Conservation (phyloP, 1,140 invertebrate species). For the Drosophila bocki region DNA sequence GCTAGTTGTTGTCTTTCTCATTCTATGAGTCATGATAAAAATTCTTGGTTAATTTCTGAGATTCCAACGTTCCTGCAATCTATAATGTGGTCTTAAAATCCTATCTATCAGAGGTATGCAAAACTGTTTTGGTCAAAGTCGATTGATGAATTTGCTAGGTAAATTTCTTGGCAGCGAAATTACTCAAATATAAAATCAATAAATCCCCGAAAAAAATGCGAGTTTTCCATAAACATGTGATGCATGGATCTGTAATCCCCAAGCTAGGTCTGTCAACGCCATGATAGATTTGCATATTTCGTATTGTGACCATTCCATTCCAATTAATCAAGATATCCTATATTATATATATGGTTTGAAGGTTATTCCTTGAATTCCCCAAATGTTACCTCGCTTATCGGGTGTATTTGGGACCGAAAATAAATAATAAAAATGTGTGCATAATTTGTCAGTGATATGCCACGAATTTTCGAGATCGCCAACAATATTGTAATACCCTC, state of each 20-base stretch:
- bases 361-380: constrained; percentile 6
- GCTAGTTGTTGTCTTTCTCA: neutral
- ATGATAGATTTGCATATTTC: constrained; percentile 55
- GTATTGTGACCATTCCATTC: constrained; percentile 12
- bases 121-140: constrained; percentile 39
- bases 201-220: constrained; percentile 45
- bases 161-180: constrained; percentile 40
- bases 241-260: constrained; percentile 38
- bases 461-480: constrained; percentile 3
- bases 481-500: constrained; percentile 7
- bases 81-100: constrained; percentile 63
- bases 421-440: neutral
- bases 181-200: constrained; percentile 39
- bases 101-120: constrained; percentile 61
- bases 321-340: constrained; percentile 50
- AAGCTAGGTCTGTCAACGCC: constrained; percentile 17
- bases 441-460: constrained; percentile 15
- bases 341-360: constrained; percentile 6
- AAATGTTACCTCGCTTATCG: constrained; percentile 18
- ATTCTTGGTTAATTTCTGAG: neutral
- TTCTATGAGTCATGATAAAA: constrained; percentile 9
- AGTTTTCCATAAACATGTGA: constrained; percentile 63
- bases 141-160: constrained; percentile 70
- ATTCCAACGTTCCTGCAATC: constrained; percentile 23
- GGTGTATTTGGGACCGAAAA: constrained; percentile 15